Conservation (phyloP, 1,140 invertebrate genomes). For the Drosophila miranda region DNA sequence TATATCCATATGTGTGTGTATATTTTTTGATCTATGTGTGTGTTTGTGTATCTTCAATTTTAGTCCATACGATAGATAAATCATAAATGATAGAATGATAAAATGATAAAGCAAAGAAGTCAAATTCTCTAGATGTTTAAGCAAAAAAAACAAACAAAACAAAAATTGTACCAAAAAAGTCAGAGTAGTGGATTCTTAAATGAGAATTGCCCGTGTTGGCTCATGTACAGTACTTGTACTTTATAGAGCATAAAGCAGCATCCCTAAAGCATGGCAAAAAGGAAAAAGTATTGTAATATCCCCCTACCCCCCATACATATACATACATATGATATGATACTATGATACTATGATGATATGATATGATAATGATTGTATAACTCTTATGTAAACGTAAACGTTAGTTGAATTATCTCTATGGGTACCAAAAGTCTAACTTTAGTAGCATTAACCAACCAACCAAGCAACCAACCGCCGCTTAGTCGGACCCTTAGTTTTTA, state of each 20-base stretch:
- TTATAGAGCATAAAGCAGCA: slow-evolving; percentile 22
- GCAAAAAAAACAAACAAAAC: slow-evolving; percentile 33
- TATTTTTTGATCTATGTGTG: slow-evolving; percentile 53
- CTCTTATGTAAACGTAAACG: slow-evolving; percentile 15
- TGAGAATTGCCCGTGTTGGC: no score
- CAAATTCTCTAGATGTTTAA: slow-evolving; percentile 74
- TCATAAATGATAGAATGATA: slow-evolving; percentile 29
- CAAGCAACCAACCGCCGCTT: slow-evolving; percentile 15
- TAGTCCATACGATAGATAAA: slow-evolving; percentile 47
- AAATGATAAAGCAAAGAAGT: slow-evolving; percentile 68
- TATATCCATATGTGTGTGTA: slow-evolving; percentile 58
- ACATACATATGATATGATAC: slow-evolving; percentile 19
- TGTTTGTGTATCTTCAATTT: slow-evolving; percentile 63
- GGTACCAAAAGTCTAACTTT: slow-evolving; percentile 70
- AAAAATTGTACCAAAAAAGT: slow-evolving; percentile 67
- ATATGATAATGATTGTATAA: slow-evolving; percentile 26
- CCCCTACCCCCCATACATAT: slow-evolving; percentile 12
- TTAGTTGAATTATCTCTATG: slow-evolving; percentile 64
- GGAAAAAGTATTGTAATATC: slow-evolving; percentile 65
- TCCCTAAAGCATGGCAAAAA: slow-evolving; percentile 11
- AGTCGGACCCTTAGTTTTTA: slow-evolving; percentile 33
- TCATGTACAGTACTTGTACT: slow-evolving; percentile 4
- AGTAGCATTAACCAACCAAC: slow-evolving; percentile 49
- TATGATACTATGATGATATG: no score
- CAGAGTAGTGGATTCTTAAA: slow-evolving; percentile 39